Evolutionary conservation across 2,113 vertebrate species (phyloP).

Genomic region (Pogonocichla stellata): DNA sequence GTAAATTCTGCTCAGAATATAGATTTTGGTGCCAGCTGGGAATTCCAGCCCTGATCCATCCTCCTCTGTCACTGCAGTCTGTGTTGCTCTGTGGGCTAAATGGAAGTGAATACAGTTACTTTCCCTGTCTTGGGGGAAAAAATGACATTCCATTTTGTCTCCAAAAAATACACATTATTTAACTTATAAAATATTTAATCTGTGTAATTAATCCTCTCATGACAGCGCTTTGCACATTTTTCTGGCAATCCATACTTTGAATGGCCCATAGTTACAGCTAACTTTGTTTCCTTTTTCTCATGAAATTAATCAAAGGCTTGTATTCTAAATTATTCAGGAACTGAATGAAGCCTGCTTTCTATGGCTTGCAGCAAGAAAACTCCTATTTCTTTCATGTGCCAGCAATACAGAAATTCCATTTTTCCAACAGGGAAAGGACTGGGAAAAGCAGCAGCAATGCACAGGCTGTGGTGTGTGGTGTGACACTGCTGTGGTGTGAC

Average conservation of each 20-base stretch:
- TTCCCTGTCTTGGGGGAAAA: constrained; percentile 70
- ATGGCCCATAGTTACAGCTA: constrained; percentile 55
- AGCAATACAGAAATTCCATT: neutral
- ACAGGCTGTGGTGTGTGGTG: neutral
- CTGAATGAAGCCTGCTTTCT: constrained; percentile 60
- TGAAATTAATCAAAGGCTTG: constrained; percentile 59
- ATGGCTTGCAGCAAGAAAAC: constrained; percentile 54
- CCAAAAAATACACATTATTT: constrained; percentile 82
- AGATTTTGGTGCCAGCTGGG: constrained; percentile 64
- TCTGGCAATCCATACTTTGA: constrained; percentile 61
- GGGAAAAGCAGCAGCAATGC: neutral
- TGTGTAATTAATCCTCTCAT: constrained; percentile 78
- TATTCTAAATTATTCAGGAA: constrained; percentile 71
- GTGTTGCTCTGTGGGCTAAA: constrained; percentile 67
- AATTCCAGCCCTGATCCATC: constrained; percentile 67
- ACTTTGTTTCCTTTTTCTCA: constrained; percentile 59
- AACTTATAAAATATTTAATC: constrained; percentile 84
- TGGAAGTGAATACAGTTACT: constrained; percentile 66
- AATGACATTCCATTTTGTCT: constrained; percentile 83
- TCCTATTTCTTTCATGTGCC: constrained; percentile 34
- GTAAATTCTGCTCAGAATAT: constrained; percentile 57
- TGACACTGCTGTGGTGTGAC: too few species aligned
- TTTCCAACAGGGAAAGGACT: neutral
- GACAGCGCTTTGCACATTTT: constrained; percentile 70
- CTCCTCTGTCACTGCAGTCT: constrained; percentile 50